Percentiles rank a stretch among this genome's conserved stretches.
phyloP scores from a whole-genome alignment of 2,113 vertebrate species.

The Argyrosomus japonicus region DNA sequence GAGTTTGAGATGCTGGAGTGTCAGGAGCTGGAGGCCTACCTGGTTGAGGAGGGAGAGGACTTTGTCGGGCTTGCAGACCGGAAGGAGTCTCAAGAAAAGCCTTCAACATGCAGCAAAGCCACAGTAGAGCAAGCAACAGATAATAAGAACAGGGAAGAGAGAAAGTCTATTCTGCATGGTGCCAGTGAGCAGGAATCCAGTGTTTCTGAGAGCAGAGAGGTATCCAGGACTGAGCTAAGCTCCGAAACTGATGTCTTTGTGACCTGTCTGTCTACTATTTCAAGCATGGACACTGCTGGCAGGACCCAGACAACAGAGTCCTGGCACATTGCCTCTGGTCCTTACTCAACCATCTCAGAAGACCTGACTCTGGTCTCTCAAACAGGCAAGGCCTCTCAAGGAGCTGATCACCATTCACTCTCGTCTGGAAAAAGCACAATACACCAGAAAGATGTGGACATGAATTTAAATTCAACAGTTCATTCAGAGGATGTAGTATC shows the following conservation, averaged over 20 bases:
- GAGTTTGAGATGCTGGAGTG: slow-evolving; percentile 87
- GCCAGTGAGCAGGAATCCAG: slow-evolving; percentile 46
- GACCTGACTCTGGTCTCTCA: slow-evolving; percentile 76
- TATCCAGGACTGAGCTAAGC: slow-evolving; percentile 68
- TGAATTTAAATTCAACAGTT: slow-evolving; percentile 78
- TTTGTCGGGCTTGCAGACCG: slow-evolving; percentile 62
- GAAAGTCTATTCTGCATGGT: neutral
- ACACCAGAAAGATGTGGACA: slow-evolving; percentile 62
- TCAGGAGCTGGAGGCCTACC: slow-evolving; percentile 82
- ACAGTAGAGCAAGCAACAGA: slow-evolving; percentile 8
- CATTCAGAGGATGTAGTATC: slow-evolving; percentile 47
- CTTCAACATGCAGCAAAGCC: slow-evolving; percentile 2
- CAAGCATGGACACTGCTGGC: slow-evolving; percentile 70
- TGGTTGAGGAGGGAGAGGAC: slow-evolving; percentile 76
- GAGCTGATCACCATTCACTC: slow-evolving; percentile 1
- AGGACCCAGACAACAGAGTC: slow-evolving; percentile 70
- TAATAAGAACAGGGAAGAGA: slow-evolving; percentile 27
- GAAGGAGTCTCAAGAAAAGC: slow-evolving; percentile 12
- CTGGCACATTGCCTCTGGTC: slow-evolving; percentile 65
- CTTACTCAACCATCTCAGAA: slow-evolving; percentile 77
- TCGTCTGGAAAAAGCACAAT: slow-evolving; percentile 66
- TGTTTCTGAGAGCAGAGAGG: slow-evolving; percentile 50
- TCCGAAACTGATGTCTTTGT: slow-evolving; percentile 83
- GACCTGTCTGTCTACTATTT: slow-evolving; percentile 80
- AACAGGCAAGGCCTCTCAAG: slow-evolving; percentile 53